Percentiles rank a stretch among this genome's conserved stretches.
These are phyloP conservation scores for Dryomyza anilis DNA, from an alignment of 2,888 invertebrate species.

Conservation along the genomic window DNA sequence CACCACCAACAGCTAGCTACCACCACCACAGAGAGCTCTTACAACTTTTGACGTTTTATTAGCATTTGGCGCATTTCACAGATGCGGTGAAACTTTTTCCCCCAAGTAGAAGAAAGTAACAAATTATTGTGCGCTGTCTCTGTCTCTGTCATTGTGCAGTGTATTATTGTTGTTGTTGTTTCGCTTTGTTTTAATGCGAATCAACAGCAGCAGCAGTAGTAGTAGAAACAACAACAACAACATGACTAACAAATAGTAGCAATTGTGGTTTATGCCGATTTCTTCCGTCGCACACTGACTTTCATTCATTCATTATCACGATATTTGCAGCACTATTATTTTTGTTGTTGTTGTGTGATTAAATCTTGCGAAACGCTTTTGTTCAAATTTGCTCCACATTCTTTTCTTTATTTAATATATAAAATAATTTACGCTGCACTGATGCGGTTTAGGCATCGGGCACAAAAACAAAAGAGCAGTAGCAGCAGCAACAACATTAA, in stretches of 20 bases:
- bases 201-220: no score
- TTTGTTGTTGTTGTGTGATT: slow-evolving; percentile 2
- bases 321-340: background rate
- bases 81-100: slow-evolving; percentile 24
- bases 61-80: background rate
- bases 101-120: slow-evolving; percentile 14
- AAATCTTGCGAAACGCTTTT: slow-evolving; percentile 21
- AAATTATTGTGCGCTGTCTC: slow-evolving; percentile 9
- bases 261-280: slow-evolving; percentile 7
- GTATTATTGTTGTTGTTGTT: background rate
- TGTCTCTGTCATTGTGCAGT: background rate
- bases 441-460: slow-evolving; percentile 6
- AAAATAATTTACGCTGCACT: slow-evolving; percentile 13
- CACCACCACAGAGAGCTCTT: no score
- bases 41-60: no score
- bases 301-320: slow-evolving; percentile 12
- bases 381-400: slow-evolving; percentile 19
- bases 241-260: no score
- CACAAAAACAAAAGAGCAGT: background rate
- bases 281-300: slow-evolving; percentile 3
- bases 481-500: background rate
- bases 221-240: no score
- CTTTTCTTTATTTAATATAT: background rate
- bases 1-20: no score
- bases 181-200: slow-evolving; percentile 9